Base-by-base conservation (phyloP, 2,797 vertebrate genomes). In the Falco rusticolus region DNA sequence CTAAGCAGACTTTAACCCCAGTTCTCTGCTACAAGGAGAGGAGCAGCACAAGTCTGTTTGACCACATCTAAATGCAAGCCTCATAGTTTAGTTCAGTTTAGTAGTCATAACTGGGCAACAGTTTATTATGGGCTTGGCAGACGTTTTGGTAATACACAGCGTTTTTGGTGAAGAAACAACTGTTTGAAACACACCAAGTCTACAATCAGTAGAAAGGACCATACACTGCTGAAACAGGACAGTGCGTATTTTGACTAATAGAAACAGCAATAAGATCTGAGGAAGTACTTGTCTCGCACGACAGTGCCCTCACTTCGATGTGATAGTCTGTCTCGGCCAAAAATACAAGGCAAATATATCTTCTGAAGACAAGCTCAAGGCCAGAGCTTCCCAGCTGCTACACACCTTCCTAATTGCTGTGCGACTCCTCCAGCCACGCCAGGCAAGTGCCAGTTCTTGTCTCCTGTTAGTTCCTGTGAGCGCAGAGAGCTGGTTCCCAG, bases 401-500 rank as follows among this genome's bases (percentile, higher is more conserved):
- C 13, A 61, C 19, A 54, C 45, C 61, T 89, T 86, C 33, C 51
- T 83, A 78, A 93, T 20, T 81, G 79, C 63, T 13, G 2, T 34
- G 71, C 2, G 4, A 63, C 39, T 89, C 47, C 57, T 89, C n/a
- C 59, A 91, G 69, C 84, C 93, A 78, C 1, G 2, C 13, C 31
- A 72, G 76, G 25, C 83, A 87, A 85, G 48, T 94, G 91, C 16
- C 78, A 71, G 64, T 25, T 87, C 64, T 68, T 50, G 69, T 84
- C 92, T 93, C 84, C 72, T 89, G 45, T 0, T 16, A 34, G 65
- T 6, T 94, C 79, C 74, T 45, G 79, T 5, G 16, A 75, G 78
- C 57, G 45, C 0, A 3, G 68, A 75, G 68, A 75, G 60, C 64
- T 89, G 79, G 90, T 96, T 97, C 95, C 94, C 96, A 96, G 79